Evolutionary conservation across 2,797 vertebrate genomes (phyloP), one percentile per base, ranked within the genome.

Genomic region (Gallirallus australis): DNA sequence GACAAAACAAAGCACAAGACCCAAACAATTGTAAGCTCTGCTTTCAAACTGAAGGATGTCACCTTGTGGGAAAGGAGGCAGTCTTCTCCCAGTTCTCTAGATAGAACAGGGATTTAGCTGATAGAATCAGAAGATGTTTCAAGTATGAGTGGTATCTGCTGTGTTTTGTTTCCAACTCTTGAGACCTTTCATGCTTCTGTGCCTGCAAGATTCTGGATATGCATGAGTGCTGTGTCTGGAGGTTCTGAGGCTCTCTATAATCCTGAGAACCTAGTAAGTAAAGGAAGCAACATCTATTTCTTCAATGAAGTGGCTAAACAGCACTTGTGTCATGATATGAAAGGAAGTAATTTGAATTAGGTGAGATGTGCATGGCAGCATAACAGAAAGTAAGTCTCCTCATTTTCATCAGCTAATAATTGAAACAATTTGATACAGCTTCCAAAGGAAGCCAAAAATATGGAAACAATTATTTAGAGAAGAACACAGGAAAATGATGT

Each of bases 331-430:
- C 56, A 40, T 86, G 93, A 96, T 97, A 96, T 92, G 80, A 89
- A 97, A 97, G 95, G 86, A 97, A 98, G 94, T 97, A 96, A 95
- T 97, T 96, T 90, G 92, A 96, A 94, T 98, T 97, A 97, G 96
- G 96, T 96, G 93, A 97, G 95, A 97, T 91, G 84, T 93, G 92
- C 93, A 92, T 83, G 87, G 97, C 94, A 95, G 85, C 12, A 4
- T 86, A 95, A 91, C 10, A 24, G 92, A 93, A 96, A 95, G 92
- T 87, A 96, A 95, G 66, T 93, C 94, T 97, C 95, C 96, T 97
- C 82, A 94, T 97, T 98, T 97, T 98, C 96, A 96, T 96, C 97
- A 97, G 96, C 89, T 97, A 98, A 98, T 98, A 98, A 98, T 98
- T 97, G 97, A 97, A 98, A 97, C 90, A 97, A 92, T 97, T 98